These are phyloP conservation scores for Drosophila malerkotliana DNA, from an alignment of 1,140 invertebrate genomes.

Conservation along the genomic window DNA sequence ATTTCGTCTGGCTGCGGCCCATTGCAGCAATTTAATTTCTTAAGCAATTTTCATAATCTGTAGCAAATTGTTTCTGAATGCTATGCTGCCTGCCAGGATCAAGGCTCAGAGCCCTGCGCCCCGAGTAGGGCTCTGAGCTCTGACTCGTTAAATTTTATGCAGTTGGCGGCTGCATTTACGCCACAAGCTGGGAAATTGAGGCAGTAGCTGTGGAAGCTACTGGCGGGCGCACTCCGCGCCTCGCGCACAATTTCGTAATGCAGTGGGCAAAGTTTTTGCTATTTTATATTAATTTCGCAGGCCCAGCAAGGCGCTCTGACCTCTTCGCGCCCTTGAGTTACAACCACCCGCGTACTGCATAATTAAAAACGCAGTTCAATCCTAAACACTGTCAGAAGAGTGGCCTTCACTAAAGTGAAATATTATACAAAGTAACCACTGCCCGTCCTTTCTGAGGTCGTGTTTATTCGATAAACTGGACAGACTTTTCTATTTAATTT, in stretches of 20 bases:
- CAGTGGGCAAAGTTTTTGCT: conserved; percentile 68
- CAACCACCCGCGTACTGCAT: conserved; percentile 56
- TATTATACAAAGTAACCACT: conserved; percentile 18
- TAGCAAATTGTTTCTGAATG: conserved; percentile 83
- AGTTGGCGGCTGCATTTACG: conserved; percentile 66
- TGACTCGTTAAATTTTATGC: conserved; percentile 76
- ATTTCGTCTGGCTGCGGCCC: conserved; percentile 33
- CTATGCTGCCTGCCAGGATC: conserved; percentile 63
- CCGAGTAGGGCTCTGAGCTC: conserved; percentile 11
- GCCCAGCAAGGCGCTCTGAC: conserved; percentile 37
- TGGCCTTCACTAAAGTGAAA: neutral
- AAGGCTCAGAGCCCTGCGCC: conserved; percentile 8
- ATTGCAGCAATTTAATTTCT: conserved; percentile 83
- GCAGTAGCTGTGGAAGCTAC: conserved; percentile 7
- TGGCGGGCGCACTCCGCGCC: neutral
- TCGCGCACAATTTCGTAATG: conserved; percentile 58
- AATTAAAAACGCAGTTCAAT: conserved; percentile 75
- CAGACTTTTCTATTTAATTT: no score
- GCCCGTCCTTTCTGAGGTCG: conserved; percentile 1
- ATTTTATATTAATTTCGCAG: conserved; percentile 77
- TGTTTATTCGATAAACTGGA: conserved; percentile 8
- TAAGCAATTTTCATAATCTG: conserved; percentile 83
- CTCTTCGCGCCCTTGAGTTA: conserved; percentile 58
- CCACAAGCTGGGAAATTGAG: conserved; percentile 49
- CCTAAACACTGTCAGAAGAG: conserved; percentile 42